Conservation (phyloP, 2,797 vertebrate species). For the Macrochelys suwanniensis region DNA sequence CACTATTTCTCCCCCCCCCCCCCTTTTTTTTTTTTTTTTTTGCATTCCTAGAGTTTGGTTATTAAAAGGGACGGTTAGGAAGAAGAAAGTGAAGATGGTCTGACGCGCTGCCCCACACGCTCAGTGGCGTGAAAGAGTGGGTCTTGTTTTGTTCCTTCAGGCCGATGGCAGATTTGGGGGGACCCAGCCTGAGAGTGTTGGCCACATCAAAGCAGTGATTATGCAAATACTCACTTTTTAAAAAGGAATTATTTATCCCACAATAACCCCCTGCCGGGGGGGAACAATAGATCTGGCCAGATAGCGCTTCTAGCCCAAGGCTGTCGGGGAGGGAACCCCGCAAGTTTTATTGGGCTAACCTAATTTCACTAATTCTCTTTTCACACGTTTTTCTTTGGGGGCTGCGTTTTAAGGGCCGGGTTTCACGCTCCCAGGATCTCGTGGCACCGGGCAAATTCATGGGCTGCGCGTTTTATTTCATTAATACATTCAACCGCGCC, state of each 20-base stretch:
- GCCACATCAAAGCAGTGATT: slow-evolving; percentile 87
- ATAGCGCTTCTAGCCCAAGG: slow-evolving; percentile 80
- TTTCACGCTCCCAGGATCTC: slow-evolving; percentile 75
- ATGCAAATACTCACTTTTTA: slow-evolving; percentile 80
- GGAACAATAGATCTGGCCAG: slow-evolving; percentile 83
- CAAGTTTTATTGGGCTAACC: slow-evolving; percentile 84
- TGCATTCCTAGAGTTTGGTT: slow-evolving; percentile 79
- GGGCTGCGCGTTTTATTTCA: slow-evolving; percentile 77
- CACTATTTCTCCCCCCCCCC: neutral
- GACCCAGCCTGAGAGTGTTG: slow-evolving; percentile 76
- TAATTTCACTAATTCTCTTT: slow-evolving; percentile 88
- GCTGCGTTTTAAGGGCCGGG: slow-evolving; percentile 45
- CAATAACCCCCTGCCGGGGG: slow-evolving; percentile 84
- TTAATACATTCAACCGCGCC: slow-evolving; percentile 73
- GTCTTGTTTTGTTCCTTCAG: slow-evolving; percentile 75
- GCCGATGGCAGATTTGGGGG: slow-evolving; percentile 78
- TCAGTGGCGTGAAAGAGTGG: slow-evolving; percentile 70
- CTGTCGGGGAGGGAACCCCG: slow-evolving; percentile 60
- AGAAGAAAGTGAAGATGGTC: slow-evolving; percentile 58
- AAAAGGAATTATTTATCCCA: slow-evolving; percentile 86
- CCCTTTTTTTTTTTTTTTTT: neutral
- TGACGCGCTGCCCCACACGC: slow-evolving; percentile 74
- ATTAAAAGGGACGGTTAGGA: slow-evolving; percentile 68
- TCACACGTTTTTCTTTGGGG: slow-evolving; percentile 78
- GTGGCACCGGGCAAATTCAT: slow-evolving; percentile 57